phyloP scores from a whole-genome alignment of 2,113 vertebrate species.

The human (Homo sapiens) region DNA sequence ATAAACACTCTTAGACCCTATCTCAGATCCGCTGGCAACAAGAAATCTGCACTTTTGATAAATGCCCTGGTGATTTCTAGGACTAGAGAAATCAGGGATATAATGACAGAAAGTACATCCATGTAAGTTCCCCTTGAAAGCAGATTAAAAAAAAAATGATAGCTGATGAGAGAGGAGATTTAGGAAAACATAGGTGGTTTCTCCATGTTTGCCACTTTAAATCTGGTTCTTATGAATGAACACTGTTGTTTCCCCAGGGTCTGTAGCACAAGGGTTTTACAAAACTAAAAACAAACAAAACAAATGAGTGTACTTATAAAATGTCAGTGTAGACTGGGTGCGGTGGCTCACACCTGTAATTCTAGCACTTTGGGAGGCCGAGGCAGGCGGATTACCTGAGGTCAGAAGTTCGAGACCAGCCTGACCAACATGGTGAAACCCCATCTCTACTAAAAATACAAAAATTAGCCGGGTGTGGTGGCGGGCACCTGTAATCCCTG shows the following conservation, averaged over 20 bases:
- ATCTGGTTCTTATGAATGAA: neutral
- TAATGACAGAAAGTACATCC: neutral
- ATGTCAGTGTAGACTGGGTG: neutral
- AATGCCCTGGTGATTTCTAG: neutral
- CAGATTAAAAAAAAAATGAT: neutral
- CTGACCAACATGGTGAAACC: too few species aligned
- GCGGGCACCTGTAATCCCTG: too few species aligned
- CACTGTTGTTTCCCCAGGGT: neutral
- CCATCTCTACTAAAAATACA: too few species aligned
- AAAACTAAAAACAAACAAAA: constrained; percentile 51
- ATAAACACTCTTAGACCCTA: neutral
- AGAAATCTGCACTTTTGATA: neutral
- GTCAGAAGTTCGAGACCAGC: too few species aligned
- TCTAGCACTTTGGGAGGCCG: too few species aligned
- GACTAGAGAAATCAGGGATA: neutral
- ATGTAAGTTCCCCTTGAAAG: neutral
- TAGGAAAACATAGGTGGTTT: neutral
- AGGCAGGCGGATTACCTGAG: too few species aligned
- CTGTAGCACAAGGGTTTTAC: neutral
- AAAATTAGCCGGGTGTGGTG: too few species aligned
- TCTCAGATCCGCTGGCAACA: neutral
- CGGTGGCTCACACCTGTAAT: too few species aligned
- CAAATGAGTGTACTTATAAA: neutral
- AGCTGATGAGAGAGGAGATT: neutral
- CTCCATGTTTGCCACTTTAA: neutral